Conservation (phyloP, 37 sponge, comb jelly and placozoan genomes). For the Beroe forskalii region DNA sequence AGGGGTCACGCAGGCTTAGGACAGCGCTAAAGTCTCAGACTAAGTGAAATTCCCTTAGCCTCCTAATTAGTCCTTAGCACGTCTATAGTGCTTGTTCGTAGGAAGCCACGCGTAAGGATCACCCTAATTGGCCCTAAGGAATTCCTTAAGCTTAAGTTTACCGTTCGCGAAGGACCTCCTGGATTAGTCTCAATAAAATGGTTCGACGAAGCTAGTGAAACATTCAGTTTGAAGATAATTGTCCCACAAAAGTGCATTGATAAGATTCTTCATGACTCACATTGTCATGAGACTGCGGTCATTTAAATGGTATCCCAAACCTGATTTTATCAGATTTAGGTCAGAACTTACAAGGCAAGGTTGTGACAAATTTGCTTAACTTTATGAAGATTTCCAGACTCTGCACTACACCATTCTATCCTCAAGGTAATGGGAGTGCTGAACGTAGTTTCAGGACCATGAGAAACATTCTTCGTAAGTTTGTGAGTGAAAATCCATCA, state of each 20-base stretch:
- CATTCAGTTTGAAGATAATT: neutral
- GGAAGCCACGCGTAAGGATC: too few relatives aligned
- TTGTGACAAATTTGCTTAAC: neutral
- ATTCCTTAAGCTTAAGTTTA: too few relatives aligned
- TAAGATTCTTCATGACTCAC: neutral
- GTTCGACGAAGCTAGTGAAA: neutral
- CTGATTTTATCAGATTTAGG: neutral
- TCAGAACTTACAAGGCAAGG: neutral
- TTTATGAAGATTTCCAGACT: neutral
- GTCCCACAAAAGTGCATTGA: neutral
- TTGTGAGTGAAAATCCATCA: neutral
- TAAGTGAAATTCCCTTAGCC: too few relatives aligned
- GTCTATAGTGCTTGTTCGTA: too few relatives aligned
- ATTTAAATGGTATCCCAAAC: neutral
- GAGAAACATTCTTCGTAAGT: neutral
- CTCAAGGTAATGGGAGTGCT: neutral
- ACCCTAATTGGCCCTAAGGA: too few relatives aligned
- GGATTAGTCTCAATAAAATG: neutral
- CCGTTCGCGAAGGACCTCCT: too few relatives aligned
- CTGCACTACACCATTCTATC: neutral
- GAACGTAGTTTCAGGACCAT: neutral
- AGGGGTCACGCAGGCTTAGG: too few relatives aligned
- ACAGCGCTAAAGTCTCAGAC: too few relatives aligned
- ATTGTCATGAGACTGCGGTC: neutral
- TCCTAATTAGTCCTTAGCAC: too few relatives aligned